A percentile compares a stretch with the other conserved stretches of the same genome.
These are phyloP conservation scores for Hydrophis major DNA, from an alignment of 2,797 vertebrate species.

Conservation along the genomic window DNA sequence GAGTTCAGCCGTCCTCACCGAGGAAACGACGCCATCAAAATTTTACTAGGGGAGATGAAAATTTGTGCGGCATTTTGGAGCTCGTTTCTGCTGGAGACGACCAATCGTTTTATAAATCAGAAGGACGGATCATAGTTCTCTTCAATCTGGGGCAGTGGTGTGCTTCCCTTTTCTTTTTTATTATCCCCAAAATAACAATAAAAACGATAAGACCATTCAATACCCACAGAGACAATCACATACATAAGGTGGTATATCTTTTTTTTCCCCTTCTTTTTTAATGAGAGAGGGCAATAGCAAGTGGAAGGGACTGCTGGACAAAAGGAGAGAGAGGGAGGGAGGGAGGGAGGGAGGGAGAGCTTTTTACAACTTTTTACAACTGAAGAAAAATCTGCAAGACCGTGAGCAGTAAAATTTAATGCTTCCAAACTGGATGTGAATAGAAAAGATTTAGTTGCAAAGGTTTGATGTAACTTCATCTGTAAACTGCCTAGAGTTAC, in stretches of 20 bases:
- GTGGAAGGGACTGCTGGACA: not conserved
- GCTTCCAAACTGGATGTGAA: slow-evolving; percentile 4
- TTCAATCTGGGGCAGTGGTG: slow-evolving; percentile 46
- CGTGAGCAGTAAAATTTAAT: not conserved
- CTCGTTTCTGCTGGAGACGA: slow-evolving; percentile 41
- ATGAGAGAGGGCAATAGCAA: slow-evolving; percentile 6
- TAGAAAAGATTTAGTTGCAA: slow-evolving; percentile 4
- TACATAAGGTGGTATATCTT: too few relatives aligned
- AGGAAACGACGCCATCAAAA: slow-evolving; percentile 13
- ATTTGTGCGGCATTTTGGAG: slow-evolving; percentile 44
- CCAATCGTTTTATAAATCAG: slow-evolving; percentile 45
- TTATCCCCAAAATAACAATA: slow-evolving; percentile 25
- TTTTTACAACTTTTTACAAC: not conserved
- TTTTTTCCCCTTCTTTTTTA: too few relatives aligned
- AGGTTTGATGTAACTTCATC: slow-evolving; percentile 15
- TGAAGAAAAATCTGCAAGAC: not conserved
- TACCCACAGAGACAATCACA: too few relatives aligned
- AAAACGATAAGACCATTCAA: not conserved
- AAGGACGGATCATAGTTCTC: slow-evolving; percentile 46
- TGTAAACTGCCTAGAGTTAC: not conserved
- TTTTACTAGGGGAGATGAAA: slow-evolving; percentile 45
- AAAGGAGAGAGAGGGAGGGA: too few relatives aligned
- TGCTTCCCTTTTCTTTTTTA: slow-evolving; percentile 67
- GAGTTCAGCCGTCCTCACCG: not conserved
- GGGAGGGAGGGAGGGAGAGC: too few relatives aligned